Evolutionary conservation across 2,888 invertebrate genomes (phyloP), one percentile per base, ranked within the genome.

Genomic region (Catonia carolina): DNA sequence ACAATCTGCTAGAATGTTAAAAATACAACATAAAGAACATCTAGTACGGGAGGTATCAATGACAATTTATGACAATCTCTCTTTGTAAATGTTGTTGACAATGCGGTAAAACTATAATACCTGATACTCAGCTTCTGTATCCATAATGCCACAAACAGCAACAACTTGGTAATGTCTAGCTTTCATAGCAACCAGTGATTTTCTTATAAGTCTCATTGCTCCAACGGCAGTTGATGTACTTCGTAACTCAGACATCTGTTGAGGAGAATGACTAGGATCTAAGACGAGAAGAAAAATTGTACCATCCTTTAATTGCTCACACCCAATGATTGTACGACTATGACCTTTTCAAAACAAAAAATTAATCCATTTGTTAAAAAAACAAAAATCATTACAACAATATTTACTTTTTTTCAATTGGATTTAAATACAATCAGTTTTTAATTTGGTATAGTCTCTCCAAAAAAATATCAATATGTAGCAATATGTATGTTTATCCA

Each of bases 81-180:
- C n/a, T n/a, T n/a, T n/a, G n/a, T n/a, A n/a, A n/a, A n/a, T n/a
- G n/a, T n/a, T n/a, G n/a, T n/a, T n/a, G n/a, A n/a, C n/a, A n/a
- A n/a, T n/a, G n/a, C n/a, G n/a, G n/a, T n/a, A n/a, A n/a, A n/a
- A n/a, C n/a, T n/a, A n/a, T 59, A 66, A 66, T 70, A 86, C 86
- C 79, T 88, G 84, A 69, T 85, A 87, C 70, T 90, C 88, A 36
- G 77, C 74, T 62, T 89, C 88, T 7, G 77, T 77, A 61, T 83
- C 79, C 69, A 89, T 80, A 56, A 81, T 79, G 1, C 91, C 91
- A 60, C 78, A 77, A 60, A 91, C 84, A 41, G 85, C 85, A 18
- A 91, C 86, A 67, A 92, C 82, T 75, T 93, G 92, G 75, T 92
- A 93, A 74, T 92, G 91, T 36, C 82, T 77, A 49, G 90, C 89